These are phyloP conservation scores for Cyphomyrmex costatus DNA, from an alignment of 1,140 invertebrate genomes.

Conservation along the genomic window DNA sequence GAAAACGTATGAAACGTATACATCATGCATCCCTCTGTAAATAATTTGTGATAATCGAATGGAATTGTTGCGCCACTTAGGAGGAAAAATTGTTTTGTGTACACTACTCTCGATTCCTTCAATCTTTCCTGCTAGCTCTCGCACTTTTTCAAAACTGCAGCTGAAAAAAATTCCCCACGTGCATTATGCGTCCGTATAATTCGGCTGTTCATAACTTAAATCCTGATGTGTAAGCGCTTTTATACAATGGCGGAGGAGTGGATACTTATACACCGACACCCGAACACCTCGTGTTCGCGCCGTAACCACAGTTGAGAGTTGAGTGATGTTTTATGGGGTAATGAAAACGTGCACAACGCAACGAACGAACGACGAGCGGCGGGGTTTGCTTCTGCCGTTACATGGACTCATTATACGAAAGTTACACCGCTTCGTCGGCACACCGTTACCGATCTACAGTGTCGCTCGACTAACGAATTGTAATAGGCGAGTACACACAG, in stretches of 20 bases:
- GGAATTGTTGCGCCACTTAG: not conserved
- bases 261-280: slow-evolving; percentile 62
- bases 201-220: slow-evolving; percentile 25
- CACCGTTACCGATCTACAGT: too few species aligned
- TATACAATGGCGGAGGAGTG: slow-evolving; percentile 3
- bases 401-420: slow-evolving; percentile 62
- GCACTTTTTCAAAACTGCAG: not conserved
- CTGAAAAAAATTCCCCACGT: not conserved
- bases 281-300: slow-evolving; percentile 40
- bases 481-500: not conserved
- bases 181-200: slow-evolving; percentile 33
- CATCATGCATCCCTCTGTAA: not conserved
- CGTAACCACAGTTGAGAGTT: slow-evolving; percentile 53
- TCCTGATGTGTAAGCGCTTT: slow-evolving; percentile 38
- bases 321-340: slow-evolving; percentile 67
- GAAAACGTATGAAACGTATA: too few species aligned
- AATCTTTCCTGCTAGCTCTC: not conserved
- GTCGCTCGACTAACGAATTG: slow-evolving; percentile 8
- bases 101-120: not conserved
- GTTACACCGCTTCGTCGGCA: slow-evolving; percentile 26
- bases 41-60: not conserved
- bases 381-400: slow-evolving; percentile 31
- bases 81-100: not conserved
- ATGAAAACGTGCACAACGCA: slow-evolving; percentile 57
- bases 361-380: not conserved